Evolutionary conservation across 2,888 invertebrate species (phyloP).

Genomic region (Drosophila koepferae): DNA sequence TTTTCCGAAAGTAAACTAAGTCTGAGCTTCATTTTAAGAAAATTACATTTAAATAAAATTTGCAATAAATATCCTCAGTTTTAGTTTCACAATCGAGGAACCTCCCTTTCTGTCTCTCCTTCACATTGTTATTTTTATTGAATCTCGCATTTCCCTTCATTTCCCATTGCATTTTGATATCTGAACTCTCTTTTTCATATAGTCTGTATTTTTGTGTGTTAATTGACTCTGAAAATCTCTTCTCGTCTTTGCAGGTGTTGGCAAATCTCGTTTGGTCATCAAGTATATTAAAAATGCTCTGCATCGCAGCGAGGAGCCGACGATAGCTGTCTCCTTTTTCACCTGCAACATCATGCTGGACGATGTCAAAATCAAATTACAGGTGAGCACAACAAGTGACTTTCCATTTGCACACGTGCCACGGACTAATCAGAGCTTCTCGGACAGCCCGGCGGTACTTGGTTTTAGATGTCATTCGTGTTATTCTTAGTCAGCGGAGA

Average conservation of each 20-base stretch:
- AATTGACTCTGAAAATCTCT: not conserved
- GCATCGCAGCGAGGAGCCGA: conserved; percentile 91
- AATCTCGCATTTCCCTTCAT: not conserved
- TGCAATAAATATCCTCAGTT: not conserved
- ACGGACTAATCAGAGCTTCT: conserved; percentile 58
- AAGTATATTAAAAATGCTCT: conserved; percentile 93
- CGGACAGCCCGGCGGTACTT: conserved; percentile 29
- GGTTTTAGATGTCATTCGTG: conserved; percentile 25
- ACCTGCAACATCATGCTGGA: conserved; percentile 92
- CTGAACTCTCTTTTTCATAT: not conserved
- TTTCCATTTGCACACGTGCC: not conserved
- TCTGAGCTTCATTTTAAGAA: no score
- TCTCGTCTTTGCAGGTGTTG: conserved; percentile 89
- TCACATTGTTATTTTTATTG: not conserved
- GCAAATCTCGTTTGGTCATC: conserved; percentile 94
- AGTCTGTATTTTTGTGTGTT: not conserved
- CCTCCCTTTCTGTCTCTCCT: not conserved
- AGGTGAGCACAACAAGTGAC: conserved; percentile 86
- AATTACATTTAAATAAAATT: no score
- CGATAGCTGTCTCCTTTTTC: conserved; percentile 96
- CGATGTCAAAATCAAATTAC: conserved; percentile 90
- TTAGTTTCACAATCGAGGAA: not conserved
- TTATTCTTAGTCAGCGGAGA: conserved; percentile 50
- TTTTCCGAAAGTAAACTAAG: not conserved
- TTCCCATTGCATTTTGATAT: not conserved